Percentiles rank a stretch among this genome's conserved stretches.
These are phyloP conservation scores for Puffinus mauretanicus DNA, from an alignment of 2,113 vertebrate species.

Conservation along the genomic window DNA sequence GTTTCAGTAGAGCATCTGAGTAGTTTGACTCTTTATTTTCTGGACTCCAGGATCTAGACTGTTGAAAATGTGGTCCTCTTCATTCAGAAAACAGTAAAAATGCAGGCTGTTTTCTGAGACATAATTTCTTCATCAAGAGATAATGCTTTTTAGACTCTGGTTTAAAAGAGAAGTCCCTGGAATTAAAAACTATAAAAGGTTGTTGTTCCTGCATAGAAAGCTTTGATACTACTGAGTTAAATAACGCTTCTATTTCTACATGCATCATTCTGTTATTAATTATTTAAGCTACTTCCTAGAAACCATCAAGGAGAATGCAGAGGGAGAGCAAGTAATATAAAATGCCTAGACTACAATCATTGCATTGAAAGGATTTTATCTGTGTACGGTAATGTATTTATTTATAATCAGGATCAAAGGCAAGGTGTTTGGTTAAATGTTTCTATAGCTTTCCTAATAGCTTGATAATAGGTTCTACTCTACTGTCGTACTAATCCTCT, in stretches of 20 bases:
- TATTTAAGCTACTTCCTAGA: neutral
- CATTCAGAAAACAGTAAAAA: neutral
- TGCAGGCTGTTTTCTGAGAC: neutral
- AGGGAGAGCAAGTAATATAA: neutral
- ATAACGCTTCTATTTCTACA: neutral
- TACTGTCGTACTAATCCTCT: neutral
- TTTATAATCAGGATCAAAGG: neutral
- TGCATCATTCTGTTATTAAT: neutral
- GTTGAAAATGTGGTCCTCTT: neutral
- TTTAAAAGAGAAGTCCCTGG: neutral
- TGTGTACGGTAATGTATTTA: neutral
- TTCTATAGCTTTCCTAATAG: neutral
- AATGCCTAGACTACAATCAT: neutral
- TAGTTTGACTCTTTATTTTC: neutral
- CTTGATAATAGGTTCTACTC: neutral
- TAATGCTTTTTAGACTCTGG: neutral
- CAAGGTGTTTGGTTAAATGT: neutral
- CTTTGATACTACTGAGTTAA: neutral
- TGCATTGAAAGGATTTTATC: neutral
- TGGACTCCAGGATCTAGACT: neutral
- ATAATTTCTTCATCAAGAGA: neutral
- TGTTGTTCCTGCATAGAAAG: neutral
- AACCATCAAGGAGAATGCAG: neutral
- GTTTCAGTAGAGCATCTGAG: neutral
- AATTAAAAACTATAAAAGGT: neutral